Base-by-base conservation (phyloP, 2,113 vertebrate genomes). In the Vulpes lagopus region DNA sequence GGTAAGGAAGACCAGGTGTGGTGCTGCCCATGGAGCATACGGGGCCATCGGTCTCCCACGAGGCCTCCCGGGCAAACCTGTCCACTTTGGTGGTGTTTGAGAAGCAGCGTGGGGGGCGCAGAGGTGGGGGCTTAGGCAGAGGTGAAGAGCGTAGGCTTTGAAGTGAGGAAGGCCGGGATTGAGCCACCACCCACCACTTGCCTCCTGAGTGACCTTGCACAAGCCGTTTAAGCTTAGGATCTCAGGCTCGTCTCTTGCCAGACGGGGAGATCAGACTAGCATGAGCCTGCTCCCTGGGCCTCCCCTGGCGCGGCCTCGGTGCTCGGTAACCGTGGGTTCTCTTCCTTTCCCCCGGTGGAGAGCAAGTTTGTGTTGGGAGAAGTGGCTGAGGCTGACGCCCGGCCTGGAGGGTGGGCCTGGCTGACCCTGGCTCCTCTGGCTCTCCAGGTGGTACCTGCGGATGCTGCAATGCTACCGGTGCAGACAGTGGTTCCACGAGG, bases 401-500 rank as follows among this genome's bases (percentile, higher is more conserved):
- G 60, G 8, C 57, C 59, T 25, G 60, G 76, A 14, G 32, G 2
- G 1, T 11, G 22, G 74, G 49, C 51, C 22, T 5, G 57, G 89
- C 67, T 96, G 82, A 95, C 19, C 67, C 64, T 11, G 67, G 57
- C 91, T 84, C 84, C 71, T 97, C 79, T 96, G 74, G 71, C 73
- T 71, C 71, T 35, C 59, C 96, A 99, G 99, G 96, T 99, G 99
- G 99, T 99, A 99, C 98, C 99, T 99, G 97, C 99, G 99, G 99
- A 99, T 99, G 99, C 98, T 99, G 97, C 99, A 99, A 97, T 99
- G 99, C 89, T 99, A 98, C 97, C 98, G 98, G 67, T 99, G 99
- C 98, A 98, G 99, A 82, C 99, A 99, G 98, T 99, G 99, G 99
- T 99, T 99, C 98, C 99, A 99, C 0, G 99, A 99, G 94, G 99